Evolutionary conservation across 2,113 vertebrate genomes (phyloP).

Genomic region (Glaucomys volans): DNA sequence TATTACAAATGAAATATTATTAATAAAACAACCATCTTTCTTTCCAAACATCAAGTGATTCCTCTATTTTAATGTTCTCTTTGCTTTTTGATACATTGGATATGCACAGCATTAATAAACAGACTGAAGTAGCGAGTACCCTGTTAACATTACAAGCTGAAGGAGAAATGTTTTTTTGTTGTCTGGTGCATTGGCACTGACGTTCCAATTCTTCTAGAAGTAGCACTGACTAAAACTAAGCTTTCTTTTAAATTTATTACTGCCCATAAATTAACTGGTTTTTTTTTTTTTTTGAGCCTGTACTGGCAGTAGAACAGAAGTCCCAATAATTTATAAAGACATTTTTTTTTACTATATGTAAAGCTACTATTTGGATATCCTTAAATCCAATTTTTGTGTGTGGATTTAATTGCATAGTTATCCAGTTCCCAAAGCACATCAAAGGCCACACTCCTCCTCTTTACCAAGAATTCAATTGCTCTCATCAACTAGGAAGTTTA

Average conservation of each 20-base stretch:
- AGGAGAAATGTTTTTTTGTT: slow-evolving; percentile 15
- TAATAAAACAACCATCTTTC: slow-evolving; percentile 61
- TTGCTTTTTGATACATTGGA: slow-evolving; percentile 44
- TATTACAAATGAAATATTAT: not conserved
- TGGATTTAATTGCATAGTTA: slow-evolving; percentile 84
- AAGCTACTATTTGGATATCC: slow-evolving; percentile 74
- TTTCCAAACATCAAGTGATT: slow-evolving; percentile 56
- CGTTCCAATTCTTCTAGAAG: slow-evolving; percentile 46
- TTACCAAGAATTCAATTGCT: slow-evolving; percentile 86
- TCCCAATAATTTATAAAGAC: slow-evolving; percentile 64
- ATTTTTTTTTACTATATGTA: slow-evolving; percentile 54
- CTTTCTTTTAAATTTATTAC: slow-evolving; percentile 56
- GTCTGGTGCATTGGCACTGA: not conserved
- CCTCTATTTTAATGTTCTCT: slow-evolving; percentile 59
- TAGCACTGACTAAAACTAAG: slow-evolving; percentile 42
- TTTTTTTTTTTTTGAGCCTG: slow-evolving; percentile 31
- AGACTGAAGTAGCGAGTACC: not conserved
- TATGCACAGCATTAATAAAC: slow-evolving; percentile 53
- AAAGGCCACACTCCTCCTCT: slow-evolving; percentile 81
- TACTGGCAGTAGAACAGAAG: not conserved
- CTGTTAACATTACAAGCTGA: slow-evolving; percentile 54
- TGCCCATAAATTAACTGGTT: slow-evolving; percentile 38
- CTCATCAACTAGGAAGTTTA: slow-evolving; percentile 86
- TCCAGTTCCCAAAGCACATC: slow-evolving; percentile 82
- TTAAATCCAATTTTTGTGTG: slow-evolving; percentile 31